These are phyloP conservation scores for Chymomyza fuscimana DNA, from an alignment of 2,888 invertebrate genomes.

Conservation along the genomic window DNA sequence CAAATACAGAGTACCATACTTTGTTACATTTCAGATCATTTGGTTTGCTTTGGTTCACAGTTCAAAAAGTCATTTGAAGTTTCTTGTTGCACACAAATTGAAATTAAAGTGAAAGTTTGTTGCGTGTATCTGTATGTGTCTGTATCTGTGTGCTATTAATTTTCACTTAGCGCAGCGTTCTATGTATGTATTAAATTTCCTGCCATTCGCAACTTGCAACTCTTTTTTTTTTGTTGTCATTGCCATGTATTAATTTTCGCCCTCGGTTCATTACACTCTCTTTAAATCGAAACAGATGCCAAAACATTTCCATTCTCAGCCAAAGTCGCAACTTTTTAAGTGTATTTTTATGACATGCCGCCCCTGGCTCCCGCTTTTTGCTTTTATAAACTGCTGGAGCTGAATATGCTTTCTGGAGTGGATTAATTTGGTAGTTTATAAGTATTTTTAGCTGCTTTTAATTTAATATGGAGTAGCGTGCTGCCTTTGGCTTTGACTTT, in stretches of 20 bases:
- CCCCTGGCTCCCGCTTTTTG: neutral
- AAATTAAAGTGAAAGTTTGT: slow-evolving; percentile 70
- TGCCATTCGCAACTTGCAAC: neutral
- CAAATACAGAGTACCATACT: neutral
- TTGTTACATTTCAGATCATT: slow-evolving; percentile 21
- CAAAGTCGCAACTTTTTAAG: slow-evolving; percentile 21
- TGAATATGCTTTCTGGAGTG: slow-evolving; percentile 21
- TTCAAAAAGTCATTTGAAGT: slow-evolving; percentile 72
- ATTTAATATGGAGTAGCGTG: slow-evolving; percentile 33
- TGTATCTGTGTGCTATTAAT: slow-evolving; percentile 53
- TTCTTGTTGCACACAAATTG: slow-evolving; percentile 56
- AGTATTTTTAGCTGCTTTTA: slow-evolving; percentile 59
- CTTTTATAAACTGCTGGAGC: neutral
- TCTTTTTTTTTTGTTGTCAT: slow-evolving; percentile 36
- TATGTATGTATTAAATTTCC: slow-evolving; percentile 51
- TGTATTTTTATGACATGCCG: slow-evolving; percentile 17
- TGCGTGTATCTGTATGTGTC: slow-evolving; percentile 3
- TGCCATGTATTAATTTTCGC: slow-evolving; percentile 4
- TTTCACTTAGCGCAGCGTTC: slow-evolving; percentile 65
- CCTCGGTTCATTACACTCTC: slow-evolving; percentile 16
- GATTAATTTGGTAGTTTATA: slow-evolving; percentile 45
- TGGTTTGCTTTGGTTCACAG: slow-evolving; percentile 53
- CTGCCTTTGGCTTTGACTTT: slow-evolving; percentile 15
- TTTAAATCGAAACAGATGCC: slow-evolving; percentile 66
- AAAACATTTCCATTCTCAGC: slow-evolving; percentile 59